Percentiles rank a stretch among this genome's conserved stretches.
These are phyloP conservation scores for Ferdinandea cuprea DNA, from an alignment of 2,888 invertebrate genomes.

Conservation along the genomic window DNA sequence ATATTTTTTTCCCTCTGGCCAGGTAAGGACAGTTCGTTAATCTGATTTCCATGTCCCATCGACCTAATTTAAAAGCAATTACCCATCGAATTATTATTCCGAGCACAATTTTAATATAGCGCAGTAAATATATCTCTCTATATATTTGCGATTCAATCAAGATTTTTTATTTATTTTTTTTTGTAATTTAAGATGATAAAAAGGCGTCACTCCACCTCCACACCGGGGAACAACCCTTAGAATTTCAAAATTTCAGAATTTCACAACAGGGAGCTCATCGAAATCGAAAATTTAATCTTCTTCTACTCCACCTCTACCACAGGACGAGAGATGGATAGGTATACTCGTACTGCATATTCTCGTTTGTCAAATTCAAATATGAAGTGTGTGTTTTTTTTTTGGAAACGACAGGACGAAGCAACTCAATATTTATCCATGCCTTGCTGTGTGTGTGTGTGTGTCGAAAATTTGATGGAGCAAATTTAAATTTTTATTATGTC, in stretches of 20 bases:
- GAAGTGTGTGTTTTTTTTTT: slow-evolving; percentile 30
- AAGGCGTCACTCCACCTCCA: neutral
- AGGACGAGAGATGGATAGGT: slow-evolving; percentile 5
- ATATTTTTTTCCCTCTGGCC: slow-evolving; percentile 31
- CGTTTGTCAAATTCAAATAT: slow-evolving; percentile 72
- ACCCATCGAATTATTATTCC: slow-evolving; percentile 73
- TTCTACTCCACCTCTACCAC: neutral
- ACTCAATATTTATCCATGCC: slow-evolving; percentile 60
- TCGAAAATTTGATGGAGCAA: slow-evolving; percentile 74
- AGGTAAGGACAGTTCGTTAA: slow-evolving; percentile 58
- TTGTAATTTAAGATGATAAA: slow-evolving; percentile 57
- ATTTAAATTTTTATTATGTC: slow-evolving; percentile 75
- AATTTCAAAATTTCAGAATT: slow-evolving; percentile 8
- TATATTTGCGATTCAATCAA: slow-evolving; percentile 69
- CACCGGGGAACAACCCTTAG: neutral
- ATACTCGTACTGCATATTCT: slow-evolving; percentile 28
- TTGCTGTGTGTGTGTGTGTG: too few relatives aligned
- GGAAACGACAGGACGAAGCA: slow-evolving; percentile 62
- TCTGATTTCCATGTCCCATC: slow-evolving; percentile 73
- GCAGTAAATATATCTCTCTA: slow-evolving; percentile 32
- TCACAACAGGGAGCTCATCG: slow-evolving; percentile 10
- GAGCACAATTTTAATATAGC: slow-evolving; percentile 71
- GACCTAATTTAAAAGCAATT: slow-evolving; percentile 75
- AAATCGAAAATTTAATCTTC: slow-evolving; percentile 49
- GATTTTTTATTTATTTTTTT: slow-evolving; percentile 52